Percentiles rank a stretch among this genome's conserved stretches.
Conservation (phyloP, 2,113 vertebrate genomes). For the Trogon surrucura region DNA sequence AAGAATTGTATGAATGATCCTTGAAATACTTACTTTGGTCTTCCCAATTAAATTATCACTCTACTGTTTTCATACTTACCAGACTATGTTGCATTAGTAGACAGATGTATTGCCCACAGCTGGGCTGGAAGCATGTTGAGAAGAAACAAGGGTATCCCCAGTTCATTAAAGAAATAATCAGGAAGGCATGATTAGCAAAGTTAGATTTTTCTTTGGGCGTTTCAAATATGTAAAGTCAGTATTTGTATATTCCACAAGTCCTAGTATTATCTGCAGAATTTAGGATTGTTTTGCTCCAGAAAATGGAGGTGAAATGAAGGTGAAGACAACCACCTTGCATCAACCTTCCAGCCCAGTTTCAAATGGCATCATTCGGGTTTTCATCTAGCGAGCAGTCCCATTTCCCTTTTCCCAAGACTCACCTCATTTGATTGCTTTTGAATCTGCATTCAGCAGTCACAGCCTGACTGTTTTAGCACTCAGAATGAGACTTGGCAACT, state of each 20-base stretch:
- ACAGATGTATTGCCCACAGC: neutral
- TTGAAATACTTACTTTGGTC: neutral
- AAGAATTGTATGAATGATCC: neutral
- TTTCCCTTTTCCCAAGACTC: neutral
- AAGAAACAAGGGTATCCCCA: neutral
- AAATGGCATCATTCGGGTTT: neutral
- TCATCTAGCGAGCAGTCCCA: neutral
- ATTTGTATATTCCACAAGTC: neutral
- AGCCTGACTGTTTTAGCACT: constrained; percentile 16
- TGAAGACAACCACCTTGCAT: neutral
- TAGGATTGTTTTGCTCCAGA: neutral
- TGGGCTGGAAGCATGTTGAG: neutral
- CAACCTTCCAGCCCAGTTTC: neutral
- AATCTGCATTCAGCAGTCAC: neutral
- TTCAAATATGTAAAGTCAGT: neutral
- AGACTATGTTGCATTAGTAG: neutral
- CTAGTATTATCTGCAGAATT: neutral
- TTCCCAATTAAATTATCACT: neutral
- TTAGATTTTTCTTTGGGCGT: neutral
- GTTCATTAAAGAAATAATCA: neutral
- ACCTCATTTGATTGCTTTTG: neutral
- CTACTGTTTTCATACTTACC: neutral
- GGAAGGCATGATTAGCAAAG: neutral
- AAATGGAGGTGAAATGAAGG: neutral
- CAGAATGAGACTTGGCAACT: constrained; percentile 22